Evolutionary conservation across 2,113 vertebrate species (phyloP), one percentile per base, ranked within the genome.

Genomic region (Erpornis zantholeuca): DNA sequence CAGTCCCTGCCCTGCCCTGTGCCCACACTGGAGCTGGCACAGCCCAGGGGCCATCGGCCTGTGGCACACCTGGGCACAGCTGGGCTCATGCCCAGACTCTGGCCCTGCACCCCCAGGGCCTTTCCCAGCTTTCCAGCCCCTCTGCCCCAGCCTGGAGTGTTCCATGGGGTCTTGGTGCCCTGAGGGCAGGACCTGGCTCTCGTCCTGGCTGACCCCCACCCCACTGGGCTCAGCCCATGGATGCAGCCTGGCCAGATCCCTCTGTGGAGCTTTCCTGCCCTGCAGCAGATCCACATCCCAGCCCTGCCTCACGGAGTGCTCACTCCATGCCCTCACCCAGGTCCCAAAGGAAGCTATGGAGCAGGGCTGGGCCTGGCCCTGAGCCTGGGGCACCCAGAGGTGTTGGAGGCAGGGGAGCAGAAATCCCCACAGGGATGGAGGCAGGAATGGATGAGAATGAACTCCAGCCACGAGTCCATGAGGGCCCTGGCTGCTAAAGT

Each of bases 401-500:
- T 57, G 42, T 4, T 0, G 0, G 10, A 42, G 31, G 50, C 44
- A 44, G 3, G 27, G 44, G 60, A 33, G 68, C 11, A 49, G 61
- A 63, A 8, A 3, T 31, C 21, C 27, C 56, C 20, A 2, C 1
- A 19, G 45, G 31, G 54, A 24, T 6, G 8, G 53, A 28, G 28
- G 11, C 77, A 53, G 33, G 20, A 4, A 38, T 9, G 21, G 21
- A 36, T 11, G n/a, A 25, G 57, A 17, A 36, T 7, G n/a, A 59
- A 23, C n/a, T 59, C n/a, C n/a, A 20, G 35, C 14, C 3, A 23
- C 31, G 31, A 15, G 27, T 10, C 31, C 12, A 1, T 2, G 31
- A 12, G 2, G 6, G 7, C 3, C 33, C 12, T 14, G 40, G 38
- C 20, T 6, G 38, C 6, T 4, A 1, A 7, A 28, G 4, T 0